Evolutionary conservation across 2,113 vertebrate genomes (phyloP).

Genomic region (Turdus rufiventris): DNA sequence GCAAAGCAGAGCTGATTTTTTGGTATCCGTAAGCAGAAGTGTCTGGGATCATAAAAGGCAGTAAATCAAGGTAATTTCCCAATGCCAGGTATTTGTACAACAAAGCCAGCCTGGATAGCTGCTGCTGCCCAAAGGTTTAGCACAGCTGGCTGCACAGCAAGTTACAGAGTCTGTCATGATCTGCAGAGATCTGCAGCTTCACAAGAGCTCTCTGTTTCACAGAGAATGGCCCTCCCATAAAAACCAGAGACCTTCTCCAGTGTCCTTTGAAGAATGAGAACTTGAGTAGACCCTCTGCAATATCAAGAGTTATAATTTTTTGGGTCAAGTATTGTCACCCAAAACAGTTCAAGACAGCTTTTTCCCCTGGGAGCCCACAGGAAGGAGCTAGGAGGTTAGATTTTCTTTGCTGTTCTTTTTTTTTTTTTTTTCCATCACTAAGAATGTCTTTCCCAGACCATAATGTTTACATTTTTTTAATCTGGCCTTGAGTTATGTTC

Average conservation of each 20-base stretch:
- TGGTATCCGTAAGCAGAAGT: background rate
- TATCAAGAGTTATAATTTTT: background rate
- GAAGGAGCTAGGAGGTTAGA: background rate
- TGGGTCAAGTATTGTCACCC: background rate
- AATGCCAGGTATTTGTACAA: background rate
- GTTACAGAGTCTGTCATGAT: background rate
- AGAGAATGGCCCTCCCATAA: background rate
- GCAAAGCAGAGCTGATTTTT: background rate
- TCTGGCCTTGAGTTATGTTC: background rate
- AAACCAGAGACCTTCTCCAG: background rate
- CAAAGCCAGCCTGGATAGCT: background rate
- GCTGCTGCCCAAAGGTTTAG: background rate
- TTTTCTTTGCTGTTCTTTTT: background rate
- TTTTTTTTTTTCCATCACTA: background rate
- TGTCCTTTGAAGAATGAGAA: background rate
- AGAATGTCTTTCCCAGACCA: background rate
- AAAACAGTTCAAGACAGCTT: background rate
- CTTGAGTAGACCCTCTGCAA: background rate
- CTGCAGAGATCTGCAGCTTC: background rate
- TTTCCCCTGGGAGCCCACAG: background rate
- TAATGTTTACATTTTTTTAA: background rate
- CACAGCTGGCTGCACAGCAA: background rate
- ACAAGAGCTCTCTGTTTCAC: background rate
- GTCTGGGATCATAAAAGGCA: background rate
- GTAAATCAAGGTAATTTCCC: background rate